Conservation (phyloP, 1,140 invertebrate species). For the Sitophilus oryzae region DNA sequence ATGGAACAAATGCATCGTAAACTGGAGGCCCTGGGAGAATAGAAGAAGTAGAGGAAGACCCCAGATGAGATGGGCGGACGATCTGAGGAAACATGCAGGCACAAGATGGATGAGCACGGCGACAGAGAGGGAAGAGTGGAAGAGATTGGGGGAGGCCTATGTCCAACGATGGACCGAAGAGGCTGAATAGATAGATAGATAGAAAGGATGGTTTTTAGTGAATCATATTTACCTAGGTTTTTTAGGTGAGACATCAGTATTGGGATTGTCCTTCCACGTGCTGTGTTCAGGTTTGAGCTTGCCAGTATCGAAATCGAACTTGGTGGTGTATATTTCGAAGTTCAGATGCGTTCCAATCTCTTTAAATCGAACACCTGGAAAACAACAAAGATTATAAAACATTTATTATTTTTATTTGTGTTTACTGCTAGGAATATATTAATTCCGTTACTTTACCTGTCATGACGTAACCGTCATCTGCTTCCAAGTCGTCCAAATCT, state of each 20-base stretch:
- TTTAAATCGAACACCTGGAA: conserved; percentile 61
- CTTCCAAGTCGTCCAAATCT: conserved; percentile 72
- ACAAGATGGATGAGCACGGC: too few relatives aligned
- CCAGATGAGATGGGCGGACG: too few relatives aligned
- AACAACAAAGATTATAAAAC: conserved; percentile 8
- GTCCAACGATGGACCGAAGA: too few relatives aligned
- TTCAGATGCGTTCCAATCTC: conserved; percentile 74
- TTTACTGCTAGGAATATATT: background rate
- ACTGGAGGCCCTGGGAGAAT: too few relatives aligned
- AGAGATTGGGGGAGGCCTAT: too few relatives aligned
- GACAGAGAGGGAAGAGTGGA: too few relatives aligned
- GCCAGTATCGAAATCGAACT: conserved; percentile 73
- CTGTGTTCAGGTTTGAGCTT: conserved; percentile 56
- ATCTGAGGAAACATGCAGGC: too few relatives aligned
- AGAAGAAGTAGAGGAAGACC: too few relatives aligned
- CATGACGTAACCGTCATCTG: conserved; percentile 53
- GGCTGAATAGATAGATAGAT: too few relatives aligned
- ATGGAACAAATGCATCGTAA: too few relatives aligned
- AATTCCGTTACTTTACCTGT: conserved; percentile 51
- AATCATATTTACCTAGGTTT: conserved; percentile 37
- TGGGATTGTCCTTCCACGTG: conserved; percentile 57
- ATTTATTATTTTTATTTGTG: background rate
- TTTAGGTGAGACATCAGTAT: conserved; percentile 34
- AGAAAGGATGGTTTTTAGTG: too few relatives aligned
- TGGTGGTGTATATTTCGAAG: conserved; percentile 70